Evolutionary conservation across 2,113 vertebrate species (phyloP), one percentile per base, ranked within the genome.

Genomic region (Rynchops niger): DNA sequence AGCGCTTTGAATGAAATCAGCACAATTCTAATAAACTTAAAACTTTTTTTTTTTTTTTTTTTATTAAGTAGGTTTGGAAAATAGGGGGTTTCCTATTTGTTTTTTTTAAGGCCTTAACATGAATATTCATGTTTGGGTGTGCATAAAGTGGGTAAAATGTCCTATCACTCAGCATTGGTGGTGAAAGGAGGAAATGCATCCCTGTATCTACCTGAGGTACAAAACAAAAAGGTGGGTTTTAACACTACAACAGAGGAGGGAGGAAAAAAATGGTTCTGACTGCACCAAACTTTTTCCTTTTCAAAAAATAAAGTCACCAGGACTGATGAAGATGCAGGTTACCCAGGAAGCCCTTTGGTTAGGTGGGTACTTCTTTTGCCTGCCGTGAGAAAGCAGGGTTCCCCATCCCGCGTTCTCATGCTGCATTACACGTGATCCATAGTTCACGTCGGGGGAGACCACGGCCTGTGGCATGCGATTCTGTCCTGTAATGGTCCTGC

Each of bases 381-480:
- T 56, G 38, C 55, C 18, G 6, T 26, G 20, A 65, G 27, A 34
- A 82, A 22, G 11, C 49, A 56, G 34, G n/a, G 13, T 20, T 65
- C 58, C 27, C 50, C 15, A 26, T 66, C 65, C 50, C 40, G 78
- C 10, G 0, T 66, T 50, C 50, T 77, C 40, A 1, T 11, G 32
- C 47, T 58, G 0, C 58, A 2, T 43, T 55, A 11, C n/a, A 17
- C 3, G 0, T 34, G 34, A 21, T 9, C 5, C 1, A 0, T 70
- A 26, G 45, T 15, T 80, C 29, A 20, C 1, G 0, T 45, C 53
- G 26, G 53, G 32, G 34, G 36, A 52, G 18, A n/a, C 12, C 58
- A 27, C 25, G 50, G 58, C 27, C 40, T 56, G 15, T 25, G n/a
- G 26, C 22, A 1, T 22, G 9, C 32, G 17, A 1, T 61, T 55